A percentile compares a stretch with the other conserved stretches of the same genome.
phyloP scores from a whole-genome alignment of 2,888 invertebrate genomes.

The Podabrus alpinus region DNA sequence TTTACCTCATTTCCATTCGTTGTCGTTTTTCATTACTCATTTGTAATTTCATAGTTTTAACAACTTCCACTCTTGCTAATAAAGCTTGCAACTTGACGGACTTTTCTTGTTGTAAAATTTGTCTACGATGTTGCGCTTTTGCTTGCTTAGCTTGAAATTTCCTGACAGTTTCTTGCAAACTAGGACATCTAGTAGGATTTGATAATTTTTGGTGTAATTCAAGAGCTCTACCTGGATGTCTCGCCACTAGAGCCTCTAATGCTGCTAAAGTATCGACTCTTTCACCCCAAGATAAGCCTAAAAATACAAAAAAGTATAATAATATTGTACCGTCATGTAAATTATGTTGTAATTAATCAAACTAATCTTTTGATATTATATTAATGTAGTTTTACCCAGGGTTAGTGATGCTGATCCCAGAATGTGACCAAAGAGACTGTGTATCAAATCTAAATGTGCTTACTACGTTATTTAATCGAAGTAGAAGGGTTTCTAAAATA shows the following conservation, averaged over 20 bases:
- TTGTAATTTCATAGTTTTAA: conserved; percentile 82
- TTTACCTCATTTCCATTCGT: conserved; percentile 68
- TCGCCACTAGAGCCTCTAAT: conserved; percentile 75
- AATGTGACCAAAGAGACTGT: too few species aligned
- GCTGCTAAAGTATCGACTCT: conserved; percentile 80
- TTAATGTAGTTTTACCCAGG: too few species aligned
- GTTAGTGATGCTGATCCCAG: too few species aligned
- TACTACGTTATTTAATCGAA: too few species aligned
- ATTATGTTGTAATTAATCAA: too few species aligned
- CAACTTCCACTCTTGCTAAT: conserved; percentile 83
- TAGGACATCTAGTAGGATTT: conserved; percentile 83
- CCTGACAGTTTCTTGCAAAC: conserved; percentile 79
- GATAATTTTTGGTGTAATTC: conserved; percentile 93
- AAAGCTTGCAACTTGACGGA: conserved; percentile 84
- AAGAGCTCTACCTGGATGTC: conserved; percentile 91
- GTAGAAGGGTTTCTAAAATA: too few species aligned
- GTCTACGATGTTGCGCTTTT: conserved; percentile 85
- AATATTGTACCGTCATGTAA: too few species aligned
- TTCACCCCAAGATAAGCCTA: conserved; percentile 82
- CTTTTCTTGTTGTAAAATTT: conserved; percentile 80
- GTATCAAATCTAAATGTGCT: too few species aligned
- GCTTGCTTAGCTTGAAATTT: conserved; percentile 89
- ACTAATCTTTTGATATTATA: too few species aligned
- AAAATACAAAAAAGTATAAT: not conserved
- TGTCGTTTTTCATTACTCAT: conserved; percentile 80